phyloP scores from a whole-genome alignment of 1,140 invertebrate genomes.

The Mesaphorura yosii region DNA sequence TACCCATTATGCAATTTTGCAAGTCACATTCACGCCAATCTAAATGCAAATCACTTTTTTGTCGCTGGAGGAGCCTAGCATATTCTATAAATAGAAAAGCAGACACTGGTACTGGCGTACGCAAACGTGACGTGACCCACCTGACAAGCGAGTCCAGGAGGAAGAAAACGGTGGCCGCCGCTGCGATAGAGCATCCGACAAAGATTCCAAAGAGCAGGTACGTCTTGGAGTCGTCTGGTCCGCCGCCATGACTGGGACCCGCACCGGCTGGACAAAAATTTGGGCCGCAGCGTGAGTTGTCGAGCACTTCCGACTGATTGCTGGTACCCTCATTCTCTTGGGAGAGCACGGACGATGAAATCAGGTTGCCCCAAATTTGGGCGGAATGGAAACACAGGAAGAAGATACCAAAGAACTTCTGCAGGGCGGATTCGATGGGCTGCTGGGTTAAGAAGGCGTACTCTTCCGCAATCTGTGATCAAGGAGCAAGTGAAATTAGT shows the following conservation, averaged over 20 bases:
- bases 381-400: slow-evolving; percentile 93
- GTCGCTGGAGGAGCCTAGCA: too few relatives aligned
- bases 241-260: slow-evolving; percentile 52
- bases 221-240: not conserved
- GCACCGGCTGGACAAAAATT: slow-evolving; percentile 56
- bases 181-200: slow-evolving; percentile 70
- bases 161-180: slow-evolving; percentile 68
- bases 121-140: too few relatives aligned
- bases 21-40: too few relatives aligned
- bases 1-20: too few relatives aligned
- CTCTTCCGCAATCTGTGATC: slow-evolving; percentile 70
- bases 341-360: slow-evolving; percentile 77
- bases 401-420: slow-evolving; percentile 94
- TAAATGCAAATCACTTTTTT: too few relatives aligned
- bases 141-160: slow-evolving; percentile 75
- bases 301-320: slow-evolving; percentile 39
- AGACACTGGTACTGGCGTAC: too few relatives aligned
- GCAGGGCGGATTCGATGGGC: slow-evolving; percentile 77
- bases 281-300: slow-evolving; percentile 55
- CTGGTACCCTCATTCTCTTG: slow-evolving; percentile 49
- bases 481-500: not conserved
- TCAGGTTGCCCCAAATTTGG: slow-evolving; percentile 71
- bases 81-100: too few relatives aligned
- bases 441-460: slow-evolving; percentile 69
- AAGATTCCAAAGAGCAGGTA: slow-evolving; percentile 78